phyloP scores from a whole-genome alignment of 2,113 vertebrate species.

The Microtus richardsoni region DNA sequence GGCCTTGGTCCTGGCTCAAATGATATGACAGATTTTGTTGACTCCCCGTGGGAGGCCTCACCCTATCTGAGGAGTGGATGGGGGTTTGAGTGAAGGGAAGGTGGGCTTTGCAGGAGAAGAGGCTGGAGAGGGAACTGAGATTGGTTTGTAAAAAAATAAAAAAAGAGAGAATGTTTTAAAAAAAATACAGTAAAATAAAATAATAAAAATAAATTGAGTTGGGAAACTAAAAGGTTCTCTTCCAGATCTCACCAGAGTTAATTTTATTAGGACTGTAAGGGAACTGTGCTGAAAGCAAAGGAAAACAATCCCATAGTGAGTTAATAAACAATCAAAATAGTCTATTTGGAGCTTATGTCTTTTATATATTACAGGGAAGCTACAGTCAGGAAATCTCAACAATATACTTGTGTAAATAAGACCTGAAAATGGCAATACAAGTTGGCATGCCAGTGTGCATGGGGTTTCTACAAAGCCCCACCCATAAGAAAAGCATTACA shows the following conservation, averaged over 20 bases:
- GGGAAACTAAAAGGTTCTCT: not conserved
- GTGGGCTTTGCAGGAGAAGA: too few relatives aligned
- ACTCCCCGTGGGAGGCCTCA: too few relatives aligned
- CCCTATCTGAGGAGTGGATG: too few relatives aligned
- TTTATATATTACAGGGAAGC: not conserved
- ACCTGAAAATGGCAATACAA: not conserved
- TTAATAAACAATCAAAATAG: not conserved
- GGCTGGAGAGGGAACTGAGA: too few relatives aligned
- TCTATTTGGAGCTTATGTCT: not conserved
- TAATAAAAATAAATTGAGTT: not conserved
- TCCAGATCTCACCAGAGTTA: not conserved
- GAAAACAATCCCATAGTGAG: not conserved
- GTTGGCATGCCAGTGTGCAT: not conserved
- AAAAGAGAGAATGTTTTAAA: not conserved
- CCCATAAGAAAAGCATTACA: too few relatives aligned
- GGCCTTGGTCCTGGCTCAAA: too few relatives aligned
- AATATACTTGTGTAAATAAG: not conserved
- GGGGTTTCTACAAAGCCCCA: too few relatives aligned
- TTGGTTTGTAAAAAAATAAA: too few relatives aligned
- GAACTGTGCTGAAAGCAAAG: not conserved
- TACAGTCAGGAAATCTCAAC: not conserved
- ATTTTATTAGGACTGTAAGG: not conserved
- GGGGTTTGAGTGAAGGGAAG: too few relatives aligned
- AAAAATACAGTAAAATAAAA: not conserved
- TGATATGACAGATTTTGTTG: too few relatives aligned